Percentiles rank a stretch among this genome's conserved stretches.
These are phyloP conservation scores for Lacanobia wlatinum DNA, from an alignment of 2,888 invertebrate genomes.

Conservation along the genomic window DNA sequence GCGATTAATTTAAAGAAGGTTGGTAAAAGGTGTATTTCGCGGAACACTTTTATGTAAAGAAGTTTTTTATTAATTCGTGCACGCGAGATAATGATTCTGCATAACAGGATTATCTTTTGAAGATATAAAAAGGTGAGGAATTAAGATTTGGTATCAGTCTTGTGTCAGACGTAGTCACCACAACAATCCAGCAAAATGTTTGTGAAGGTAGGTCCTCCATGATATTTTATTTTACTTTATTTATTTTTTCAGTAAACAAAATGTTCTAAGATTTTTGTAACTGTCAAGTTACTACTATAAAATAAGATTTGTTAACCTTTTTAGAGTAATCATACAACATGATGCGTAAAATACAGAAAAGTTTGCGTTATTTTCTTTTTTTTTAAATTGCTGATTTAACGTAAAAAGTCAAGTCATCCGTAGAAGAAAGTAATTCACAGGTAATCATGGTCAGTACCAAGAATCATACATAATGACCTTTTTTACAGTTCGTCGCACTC, in stretches of 20 bases:
- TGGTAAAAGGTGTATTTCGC: slow-evolving; percentile 22
- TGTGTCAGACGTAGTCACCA: slow-evolving; percentile 79
- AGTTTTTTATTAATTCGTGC: slow-evolving; percentile 1
- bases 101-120: slow-evolving; percentile 61
- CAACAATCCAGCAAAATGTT: slow-evolving; percentile 77
- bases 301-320: background rate
- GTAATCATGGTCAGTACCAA: background rate
- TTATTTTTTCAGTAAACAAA: background rate
- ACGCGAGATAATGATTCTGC: slow-evolving; percentile 48
- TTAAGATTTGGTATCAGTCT: slow-evolving; percentile 68
- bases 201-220: slow-evolving; percentile 79
- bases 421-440: no score
- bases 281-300: background rate
- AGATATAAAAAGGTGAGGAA: slow-evolving; percentile 74
- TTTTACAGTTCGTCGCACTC: slow-evolving; percentile 77
- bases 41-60: slow-evolving; percentile 27
- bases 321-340: background rate
- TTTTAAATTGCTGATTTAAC: no score
- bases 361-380: no score
- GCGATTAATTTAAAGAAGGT: slow-evolving; percentile 33
- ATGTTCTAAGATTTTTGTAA: background rate
- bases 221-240: background rate
- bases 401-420: no score
- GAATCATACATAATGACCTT: background rate
- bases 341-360: background rate